These are phyloP conservation scores for Trisateles emortualis DNA, from an alignment of 2,888 invertebrate genomes.

Conservation along the genomic window DNA sequence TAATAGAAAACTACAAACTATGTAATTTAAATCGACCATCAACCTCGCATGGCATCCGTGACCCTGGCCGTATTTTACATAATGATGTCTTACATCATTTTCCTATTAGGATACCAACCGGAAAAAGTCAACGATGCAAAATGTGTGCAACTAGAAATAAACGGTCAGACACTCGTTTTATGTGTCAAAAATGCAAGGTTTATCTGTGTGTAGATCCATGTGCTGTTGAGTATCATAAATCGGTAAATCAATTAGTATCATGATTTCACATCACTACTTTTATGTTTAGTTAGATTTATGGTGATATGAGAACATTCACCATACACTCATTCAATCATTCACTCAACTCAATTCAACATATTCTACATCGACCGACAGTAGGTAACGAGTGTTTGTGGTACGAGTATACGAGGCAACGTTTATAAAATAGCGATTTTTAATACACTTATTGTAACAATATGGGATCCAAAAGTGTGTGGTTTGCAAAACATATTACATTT, in stretches of 20 bases:
- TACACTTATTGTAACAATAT: slow-evolving; percentile 9
- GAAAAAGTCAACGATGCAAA: slow-evolving; percentile 18
- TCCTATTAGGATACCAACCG: slow-evolving; percentile 11
- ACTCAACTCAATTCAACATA: slow-evolving; percentile 2
- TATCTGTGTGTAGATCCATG: slow-evolving; percentile 17
- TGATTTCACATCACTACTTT: slow-evolving; percentile 13
- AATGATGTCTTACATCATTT: slow-evolving; percentile 14
- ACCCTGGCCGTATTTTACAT: slow-evolving; percentile 12
- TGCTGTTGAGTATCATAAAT: slow-evolving; percentile 15
- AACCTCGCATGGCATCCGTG: slow-evolving; percentile 12
- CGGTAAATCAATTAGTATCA: slow-evolving; percentile 9
- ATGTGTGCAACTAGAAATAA: slow-evolving; percentile 13
- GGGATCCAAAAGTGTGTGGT: slow-evolving; percentile 17
- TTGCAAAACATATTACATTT: slow-evolving; percentile 15
- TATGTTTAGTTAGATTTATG: slow-evolving; percentile 1
- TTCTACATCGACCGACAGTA: slow-evolving; percentile 1
- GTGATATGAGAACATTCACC: slow-evolving; percentile 2
- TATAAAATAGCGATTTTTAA: not conserved
- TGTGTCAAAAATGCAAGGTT: slow-evolving; percentile 16
- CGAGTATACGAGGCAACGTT: slow-evolving; percentile 1
- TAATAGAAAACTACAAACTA: slow-evolving; percentile 9
- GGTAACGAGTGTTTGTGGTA: not conserved
- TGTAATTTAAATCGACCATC: slow-evolving; percentile 7
- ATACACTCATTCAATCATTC: slow-evolving; percentile 4
- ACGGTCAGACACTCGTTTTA: slow-evolving; percentile 14